Conservation (phyloP, 2,797 vertebrate species). For the Oophaga sylvatica region DNA sequence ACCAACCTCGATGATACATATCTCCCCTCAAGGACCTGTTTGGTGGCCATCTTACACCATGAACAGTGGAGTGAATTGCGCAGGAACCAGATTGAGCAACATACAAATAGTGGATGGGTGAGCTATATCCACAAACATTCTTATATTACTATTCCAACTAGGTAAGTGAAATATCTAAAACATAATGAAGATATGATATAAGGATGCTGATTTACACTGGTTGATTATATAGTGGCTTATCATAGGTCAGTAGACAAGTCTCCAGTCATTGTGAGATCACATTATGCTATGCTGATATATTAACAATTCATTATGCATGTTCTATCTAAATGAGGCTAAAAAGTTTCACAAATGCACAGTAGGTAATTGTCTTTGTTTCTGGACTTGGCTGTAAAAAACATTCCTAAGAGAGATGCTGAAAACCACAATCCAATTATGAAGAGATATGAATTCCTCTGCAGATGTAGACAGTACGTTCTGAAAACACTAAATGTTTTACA, state of each 20-base stretch:
- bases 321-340: conserved; percentile 17
- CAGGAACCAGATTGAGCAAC: too few relatives aligned
- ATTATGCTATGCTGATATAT: not conserved
- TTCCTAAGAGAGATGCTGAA: conserved; percentile 46
- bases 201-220: not conserved
- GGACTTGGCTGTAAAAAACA: conserved; percentile 40
- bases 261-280: not conserved
- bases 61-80: too few relatives aligned
- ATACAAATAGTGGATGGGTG: too few relatives aligned
- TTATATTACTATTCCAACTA: not conserved
- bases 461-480: conserved; percentile 39
- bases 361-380: conserved; percentile 53
- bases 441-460: conserved; percentile 49
- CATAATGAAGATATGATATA: not conserved
- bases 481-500: conserved; percentile 49
- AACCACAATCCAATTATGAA: conserved; percentile 54
- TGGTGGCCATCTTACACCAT: too few relatives aligned
- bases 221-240: not conserved
- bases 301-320: conserved; percentile 23
- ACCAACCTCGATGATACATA: too few relatives aligned
- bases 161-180: not conserved
- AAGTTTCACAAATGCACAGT: conserved; percentile 20
- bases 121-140: too few relatives aligned
- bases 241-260: not conserved
- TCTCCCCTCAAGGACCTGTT: too few relatives aligned